These are phyloP conservation scores for Caretta caretta DNA, from an alignment of 2,113 vertebrate genomes.

Conservation along the genomic window DNA sequence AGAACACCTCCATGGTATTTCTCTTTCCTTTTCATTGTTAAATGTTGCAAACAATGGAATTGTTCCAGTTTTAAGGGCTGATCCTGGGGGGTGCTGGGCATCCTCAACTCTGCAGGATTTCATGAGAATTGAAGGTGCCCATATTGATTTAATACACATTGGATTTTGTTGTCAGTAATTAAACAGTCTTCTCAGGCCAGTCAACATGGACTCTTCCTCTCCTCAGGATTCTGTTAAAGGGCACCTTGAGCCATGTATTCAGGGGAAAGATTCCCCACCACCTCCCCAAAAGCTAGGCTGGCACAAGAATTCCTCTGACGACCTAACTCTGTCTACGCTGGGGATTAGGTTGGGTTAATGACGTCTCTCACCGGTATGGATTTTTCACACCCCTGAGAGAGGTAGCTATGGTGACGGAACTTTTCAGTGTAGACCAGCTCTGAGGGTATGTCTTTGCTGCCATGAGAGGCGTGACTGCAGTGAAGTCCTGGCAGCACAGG, in stretches of 20 bases:
- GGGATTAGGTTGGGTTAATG: background rate
- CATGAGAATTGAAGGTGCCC: background rate
- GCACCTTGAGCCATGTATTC: background rate
- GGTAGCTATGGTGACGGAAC: background rate
- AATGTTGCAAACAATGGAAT: background rate
- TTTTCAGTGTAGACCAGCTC: background rate
- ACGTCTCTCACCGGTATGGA: background rate
- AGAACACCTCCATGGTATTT: background rate
- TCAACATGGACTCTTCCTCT: fast-evolving
- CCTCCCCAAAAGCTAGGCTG: background rate
- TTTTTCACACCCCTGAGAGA: background rate
- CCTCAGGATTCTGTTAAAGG: background rate
- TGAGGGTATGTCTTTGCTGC: background rate
- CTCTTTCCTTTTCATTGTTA: background rate
- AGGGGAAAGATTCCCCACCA: background rate
- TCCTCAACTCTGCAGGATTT: background rate
- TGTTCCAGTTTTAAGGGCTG: background rate
- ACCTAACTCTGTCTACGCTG: background rate
- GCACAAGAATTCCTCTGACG: background rate
- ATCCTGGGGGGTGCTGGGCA: background rate
- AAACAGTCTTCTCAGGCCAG: background rate
- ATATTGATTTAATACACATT: background rate
- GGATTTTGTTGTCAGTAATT: background rate
- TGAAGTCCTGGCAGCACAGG: background rate
- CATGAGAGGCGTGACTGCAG: background rate